Conservation (phyloP, 2,113 vertebrate species). For the Crocuta crocuta region DNA sequence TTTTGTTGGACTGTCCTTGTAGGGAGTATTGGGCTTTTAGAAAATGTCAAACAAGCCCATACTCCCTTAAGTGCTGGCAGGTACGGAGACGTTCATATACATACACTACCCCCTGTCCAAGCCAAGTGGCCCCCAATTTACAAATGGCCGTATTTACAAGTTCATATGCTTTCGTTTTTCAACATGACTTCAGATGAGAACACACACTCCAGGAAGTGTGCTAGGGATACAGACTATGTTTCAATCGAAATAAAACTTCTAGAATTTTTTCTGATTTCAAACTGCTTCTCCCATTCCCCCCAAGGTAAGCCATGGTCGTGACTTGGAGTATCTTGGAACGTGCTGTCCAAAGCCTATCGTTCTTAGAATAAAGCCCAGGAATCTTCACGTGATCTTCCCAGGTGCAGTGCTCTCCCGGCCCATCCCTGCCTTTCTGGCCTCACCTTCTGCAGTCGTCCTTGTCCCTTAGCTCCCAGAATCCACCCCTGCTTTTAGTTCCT, state of each 20-base stretch:
- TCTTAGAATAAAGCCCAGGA: neutral
- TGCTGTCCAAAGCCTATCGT: neutral
- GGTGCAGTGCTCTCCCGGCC: accelerated
- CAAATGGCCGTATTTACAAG: neutral
- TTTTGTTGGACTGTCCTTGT: neutral
- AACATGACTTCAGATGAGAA: neutral
- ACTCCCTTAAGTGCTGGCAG: neutral
- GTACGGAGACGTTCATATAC: neutral
- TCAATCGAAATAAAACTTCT: neutral
- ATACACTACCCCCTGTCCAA: neutral
- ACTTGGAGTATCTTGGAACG: neutral
- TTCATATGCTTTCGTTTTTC: neutral
- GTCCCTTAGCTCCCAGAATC: neutral
- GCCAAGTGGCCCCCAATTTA: neutral
- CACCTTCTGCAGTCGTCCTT: neutral
- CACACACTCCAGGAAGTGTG: neutral
- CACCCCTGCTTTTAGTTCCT: neutral
- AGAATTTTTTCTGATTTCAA: slow-evolving; percentile 9
- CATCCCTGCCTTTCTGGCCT: neutral
- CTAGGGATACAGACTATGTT: neutral
- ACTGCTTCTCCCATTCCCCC: neutral
- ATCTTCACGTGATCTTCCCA: neutral
- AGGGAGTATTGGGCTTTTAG: neutral
- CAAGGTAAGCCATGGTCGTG: neutral
- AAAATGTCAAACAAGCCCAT: neutral